phyloP scores from a whole-genome alignment of 37 sponge, comb jelly and placozoan species.

The Mnemiopsis leidyi region DNA sequence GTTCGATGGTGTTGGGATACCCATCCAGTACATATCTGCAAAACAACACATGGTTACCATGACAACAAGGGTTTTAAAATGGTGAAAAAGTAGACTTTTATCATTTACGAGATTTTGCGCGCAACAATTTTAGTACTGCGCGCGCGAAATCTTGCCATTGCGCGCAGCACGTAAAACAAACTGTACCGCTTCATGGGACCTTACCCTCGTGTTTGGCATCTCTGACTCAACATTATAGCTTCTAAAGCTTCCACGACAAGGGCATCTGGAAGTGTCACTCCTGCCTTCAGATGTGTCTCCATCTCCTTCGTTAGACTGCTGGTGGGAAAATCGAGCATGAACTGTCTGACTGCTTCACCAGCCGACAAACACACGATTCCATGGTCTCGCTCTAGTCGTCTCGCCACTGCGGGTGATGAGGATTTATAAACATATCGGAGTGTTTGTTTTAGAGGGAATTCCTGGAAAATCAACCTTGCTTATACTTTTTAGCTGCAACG shows the following conservation, averaged over 20 bases:
- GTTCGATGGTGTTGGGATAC: constrained; percentile 85
- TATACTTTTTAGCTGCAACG: no score
- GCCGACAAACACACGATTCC: constrained; percentile 81
- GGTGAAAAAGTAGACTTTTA: background rate
- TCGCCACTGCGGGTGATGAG: constrained; percentile 71
- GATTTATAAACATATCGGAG: no score
- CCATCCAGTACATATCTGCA: constrained; percentile 91
- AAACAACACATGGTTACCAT: constrained; percentile 8
- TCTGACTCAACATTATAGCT: constrained; percentile 75
- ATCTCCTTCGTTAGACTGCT: constrained; percentile 78
- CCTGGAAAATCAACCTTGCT: no score
- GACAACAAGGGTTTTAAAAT: background rate
- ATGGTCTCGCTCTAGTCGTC: constrained; percentile 73
- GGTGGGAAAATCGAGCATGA: constrained; percentile 73
- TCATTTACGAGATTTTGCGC: background rate
- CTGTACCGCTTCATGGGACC: background rate
- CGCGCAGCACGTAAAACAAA: background rate
- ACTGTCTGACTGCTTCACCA: constrained; percentile 81
- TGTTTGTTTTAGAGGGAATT: no score
- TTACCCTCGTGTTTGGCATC: constrained; percentile 89
- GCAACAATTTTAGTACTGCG: background rate
- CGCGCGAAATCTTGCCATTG: background rate
- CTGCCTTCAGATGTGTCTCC: constrained; percentile 70
- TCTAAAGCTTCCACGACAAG: constrained; percentile 83
- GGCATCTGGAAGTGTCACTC: constrained; percentile 88